Evolutionary conservation across 2,888 invertebrate genomes (phyloP), one percentile per base, ranked within the genome.

Genomic region (Didymodactylos carnosus): DNA sequence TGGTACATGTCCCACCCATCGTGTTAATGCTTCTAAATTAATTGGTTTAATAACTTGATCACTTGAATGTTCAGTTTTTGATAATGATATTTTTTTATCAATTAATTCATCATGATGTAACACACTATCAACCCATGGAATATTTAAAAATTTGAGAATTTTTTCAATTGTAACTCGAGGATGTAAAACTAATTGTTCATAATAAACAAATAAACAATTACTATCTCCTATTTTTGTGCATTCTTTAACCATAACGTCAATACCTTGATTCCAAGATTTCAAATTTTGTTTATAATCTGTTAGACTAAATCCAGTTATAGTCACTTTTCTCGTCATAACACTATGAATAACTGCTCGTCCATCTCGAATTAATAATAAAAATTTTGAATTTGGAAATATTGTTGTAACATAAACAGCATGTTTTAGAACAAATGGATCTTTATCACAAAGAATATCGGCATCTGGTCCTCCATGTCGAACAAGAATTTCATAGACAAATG

Each of bases 11-110:
- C 84, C 80, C 35, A 85, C 85, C 86, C 86, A 86, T 77, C 84
- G 85, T 35, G 81, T 80, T 77, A 97, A 87, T 70, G 97, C 97
- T 84, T 95, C 95, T 81, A 92, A 86, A 86, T 98, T 97, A 76
- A 98, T 91, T 19, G 97, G 94, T 81, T 95, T 94, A 83, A 97
- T 92, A 79, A 98, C 94, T 87, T 97, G 97, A 87, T 97, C 95
- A 77, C 94, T 94, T 70, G 94, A 94, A 76, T 94, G 88, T 86
- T 97, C 95, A 82, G 93, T 92, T 85, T 93, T 94, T 85, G 94
- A 94, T 72, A 95, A 87, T 77, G 91, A 91, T 74, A 95, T 91
- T 77, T 94, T 94, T 79, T 90, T 93, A 85, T 95, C 94, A 83
- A 98, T 94, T 83, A 90, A 91, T 81, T 92, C 90, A 85, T 98